Percentiles rank a stretch among this genome's conserved stretches.
Evolutionary conservation across 2,797 vertebrate genomes (phyloP).

Genomic region (Glyptemys insculpta): DNA sequence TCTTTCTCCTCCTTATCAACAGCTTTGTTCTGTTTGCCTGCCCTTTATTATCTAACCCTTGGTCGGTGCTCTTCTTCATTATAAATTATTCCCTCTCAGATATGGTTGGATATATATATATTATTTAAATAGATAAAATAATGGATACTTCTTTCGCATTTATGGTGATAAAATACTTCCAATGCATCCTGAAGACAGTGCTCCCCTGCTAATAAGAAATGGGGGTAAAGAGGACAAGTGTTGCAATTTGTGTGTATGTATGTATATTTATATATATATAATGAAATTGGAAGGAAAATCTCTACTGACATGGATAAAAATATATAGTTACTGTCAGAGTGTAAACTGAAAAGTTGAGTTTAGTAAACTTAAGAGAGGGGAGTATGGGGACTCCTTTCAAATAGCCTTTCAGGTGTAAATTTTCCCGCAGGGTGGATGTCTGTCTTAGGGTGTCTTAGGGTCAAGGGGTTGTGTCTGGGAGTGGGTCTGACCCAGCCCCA

Average conservation of each 20-base stretch:
- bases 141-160: not conserved
- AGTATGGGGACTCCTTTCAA: not conserved
- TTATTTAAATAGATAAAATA: constrained; percentile 37
- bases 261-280: no score
- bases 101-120: not conserved
- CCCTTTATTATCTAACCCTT: not conserved
- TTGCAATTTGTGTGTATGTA: not conserved
- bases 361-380: not conserved
- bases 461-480: no score
- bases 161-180: not conserved
- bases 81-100: not conserved
- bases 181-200: not conserved
- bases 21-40: constrained; percentile 31
- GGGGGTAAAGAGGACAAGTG: not conserved
- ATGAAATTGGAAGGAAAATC: not conserved
- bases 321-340: not conserved
- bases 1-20: not conserved
- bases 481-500: no score
- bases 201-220: constrained; percentile 24
- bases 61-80: not conserved
- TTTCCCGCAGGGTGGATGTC: not conserved
- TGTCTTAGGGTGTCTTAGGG: no score
- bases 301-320: not conserved
- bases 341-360: not conserved
- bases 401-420: not conserved